phyloP scores from a whole-genome alignment of 2,797 vertebrate species.

The Lepilemur ruficaudatus region DNA sequence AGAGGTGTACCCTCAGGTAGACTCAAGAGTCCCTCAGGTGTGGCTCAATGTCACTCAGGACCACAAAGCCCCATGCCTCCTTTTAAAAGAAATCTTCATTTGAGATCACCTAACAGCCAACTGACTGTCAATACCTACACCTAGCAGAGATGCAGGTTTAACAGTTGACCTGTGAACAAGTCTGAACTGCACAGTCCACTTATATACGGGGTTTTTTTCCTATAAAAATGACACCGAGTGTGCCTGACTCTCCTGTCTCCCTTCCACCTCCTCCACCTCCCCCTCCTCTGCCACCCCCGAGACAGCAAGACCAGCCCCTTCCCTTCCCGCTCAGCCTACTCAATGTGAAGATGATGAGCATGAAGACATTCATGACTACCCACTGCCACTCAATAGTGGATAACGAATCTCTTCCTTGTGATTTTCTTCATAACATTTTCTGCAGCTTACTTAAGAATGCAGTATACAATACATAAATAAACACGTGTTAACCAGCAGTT shows the following conservation, averaged over 20 bases:
- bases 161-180: not conserved
- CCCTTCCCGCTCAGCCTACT: not conserved
- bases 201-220: not conserved
- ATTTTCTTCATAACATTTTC: not conserved
- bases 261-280: not conserved
- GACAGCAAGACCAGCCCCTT: not conserved
- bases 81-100: not conserved
- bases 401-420: not conserved
- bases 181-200: not conserved
- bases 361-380: not conserved
- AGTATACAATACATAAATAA: not conserved
- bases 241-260: not conserved
- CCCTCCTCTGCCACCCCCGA: not conserved
- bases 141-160: not conserved
- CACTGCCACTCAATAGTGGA: not conserved
- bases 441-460: not conserved
- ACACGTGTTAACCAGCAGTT: not conserved
- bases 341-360: not conserved
- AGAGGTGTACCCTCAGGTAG: not conserved
- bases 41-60: not conserved
- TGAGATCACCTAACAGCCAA: not conserved
- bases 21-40: not conserved
- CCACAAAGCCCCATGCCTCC: not conserved
- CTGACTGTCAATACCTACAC: not conserved
- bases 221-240: not conserved